Base-by-base conservation (phyloP, 2,113 vertebrate species). In the Galbula dea region DNA sequence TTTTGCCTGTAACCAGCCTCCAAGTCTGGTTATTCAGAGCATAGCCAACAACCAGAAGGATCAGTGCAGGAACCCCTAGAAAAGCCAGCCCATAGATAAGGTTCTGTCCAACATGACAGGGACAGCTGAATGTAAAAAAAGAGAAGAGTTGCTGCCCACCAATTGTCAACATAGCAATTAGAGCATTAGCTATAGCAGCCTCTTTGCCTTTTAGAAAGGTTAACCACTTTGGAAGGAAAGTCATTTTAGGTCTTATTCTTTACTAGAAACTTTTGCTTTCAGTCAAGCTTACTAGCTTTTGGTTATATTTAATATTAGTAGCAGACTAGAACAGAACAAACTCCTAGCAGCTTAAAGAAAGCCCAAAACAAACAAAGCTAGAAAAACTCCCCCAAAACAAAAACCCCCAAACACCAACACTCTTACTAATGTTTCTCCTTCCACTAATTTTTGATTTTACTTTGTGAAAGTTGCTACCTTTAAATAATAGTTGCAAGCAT, bases 51-150 rank as follows among this genome's bases (percentile, higher is more conserved):
- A 97, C 34, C 59, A 98, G 86, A 72, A 98, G 97, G 20, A 98
- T 95, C 67, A 98, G 69, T 15, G 97, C 97, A 86, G 98, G 98
- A 57, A 97, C 94, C 58, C 97, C 66, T 20, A 98, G 89, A 89
- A 98, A 98, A 87, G 97, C 97, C 36, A 97, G 89, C 12, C 97
- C 97, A 4, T 98, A 98, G 29, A 86, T 96, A 74, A 98, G 94
- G 26, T 98, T 98, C 61, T 97, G 96, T 21, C 97, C 97, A 34
- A 85, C 89, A 3, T 98, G 97, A 67, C 98, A 98, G 15, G 98
- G 98, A 84, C 98, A 98, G 27, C 65, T 97, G 82, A 98, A 98
- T 0, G 97, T 97, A 51, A 97, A 97, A 51, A 97, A 97, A 23
- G 98, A 98, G 63, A 98, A 97, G 5, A 98, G 94, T 1, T 98